phyloP scores from a whole-genome alignment of 2,888 invertebrate genomes.

The Caenorhabditis uteleia region DNA sequence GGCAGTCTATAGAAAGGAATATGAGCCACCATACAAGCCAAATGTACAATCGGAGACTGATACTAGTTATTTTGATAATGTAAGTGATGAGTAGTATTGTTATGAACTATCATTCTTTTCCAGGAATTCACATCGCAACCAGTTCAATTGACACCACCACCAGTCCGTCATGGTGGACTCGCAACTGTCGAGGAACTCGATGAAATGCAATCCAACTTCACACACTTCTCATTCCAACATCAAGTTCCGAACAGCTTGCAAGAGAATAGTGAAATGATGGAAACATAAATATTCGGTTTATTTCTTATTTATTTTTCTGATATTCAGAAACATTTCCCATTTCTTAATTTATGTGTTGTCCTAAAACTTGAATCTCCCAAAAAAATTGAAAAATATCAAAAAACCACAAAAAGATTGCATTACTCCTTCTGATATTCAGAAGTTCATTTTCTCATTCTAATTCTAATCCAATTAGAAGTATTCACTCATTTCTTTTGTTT shows the following conservation, averaged over 20 bases:
- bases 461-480: no score
- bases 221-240: conserved; percentile 79
- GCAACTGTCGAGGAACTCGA: conserved; percentile 77
- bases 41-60: conserved; percentile 91
- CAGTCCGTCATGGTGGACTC: conserved; percentile 73
- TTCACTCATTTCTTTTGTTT: no score
- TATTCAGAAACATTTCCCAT: no score
- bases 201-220: conserved; percentile 74
- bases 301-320: background rate
- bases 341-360: no score
- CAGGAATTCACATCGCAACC: conserved; percentile 96
- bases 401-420: no score
- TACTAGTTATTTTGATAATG: conserved; percentile 89
- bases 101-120: background rate
- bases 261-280: conserved; percentile 36
- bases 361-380: no score
- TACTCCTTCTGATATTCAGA: no score
- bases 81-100: conserved; percentile 16
- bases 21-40: conserved; percentile 79
- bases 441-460: no score
- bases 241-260: conserved; percentile 24
- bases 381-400: no score
- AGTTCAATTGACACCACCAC: conserved; percentile 92
- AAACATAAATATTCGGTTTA: conserved; percentile 3
- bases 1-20: conserved; percentile 87